These are phyloP conservation scores for Cheilosia vulpina DNA, from an alignment of 2,888 invertebrate species.

Conservation along the genomic window DNA sequence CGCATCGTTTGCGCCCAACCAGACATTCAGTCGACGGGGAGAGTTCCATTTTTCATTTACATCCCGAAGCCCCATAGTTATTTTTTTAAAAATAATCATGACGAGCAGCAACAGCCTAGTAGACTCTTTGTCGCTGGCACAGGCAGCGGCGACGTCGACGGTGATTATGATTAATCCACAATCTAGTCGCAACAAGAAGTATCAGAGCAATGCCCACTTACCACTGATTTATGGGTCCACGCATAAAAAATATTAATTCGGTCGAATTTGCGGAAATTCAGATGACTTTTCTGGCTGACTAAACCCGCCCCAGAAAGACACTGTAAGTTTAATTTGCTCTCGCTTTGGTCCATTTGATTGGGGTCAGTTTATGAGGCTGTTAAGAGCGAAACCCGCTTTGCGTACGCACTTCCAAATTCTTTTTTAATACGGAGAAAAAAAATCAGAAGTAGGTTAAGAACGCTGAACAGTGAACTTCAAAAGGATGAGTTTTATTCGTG, in stretches of 20 bases:
- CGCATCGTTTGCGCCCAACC: constrained; percentile 2
- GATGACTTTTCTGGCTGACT: not conserved
- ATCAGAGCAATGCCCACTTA: too few relatives aligned
- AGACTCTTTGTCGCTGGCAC: constrained; percentile 33
- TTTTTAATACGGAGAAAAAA: not conserved
- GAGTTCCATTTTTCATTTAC: constrained; percentile 2
- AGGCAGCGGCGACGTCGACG: not conserved
- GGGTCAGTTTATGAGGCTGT: constrained; percentile 13
- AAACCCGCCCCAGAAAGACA: not conserved
- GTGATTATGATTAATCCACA: not conserved
- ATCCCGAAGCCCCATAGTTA: constrained; percentile 12
- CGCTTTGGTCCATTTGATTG: constrained; percentile 8
- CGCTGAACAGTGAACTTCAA: constrained; percentile 60
- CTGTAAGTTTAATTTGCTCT: not conserved
- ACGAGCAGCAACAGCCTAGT: not conserved
- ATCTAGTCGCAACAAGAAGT: not conserved
- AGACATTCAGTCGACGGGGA: constrained; percentile 34
- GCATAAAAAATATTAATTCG: constrained; percentile 17
- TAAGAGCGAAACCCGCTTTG: not conserved
- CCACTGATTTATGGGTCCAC: too few relatives aligned
- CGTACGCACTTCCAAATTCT: not conserved
- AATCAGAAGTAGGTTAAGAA: constrained; percentile 53
- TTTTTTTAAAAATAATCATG: constrained; percentile 39
- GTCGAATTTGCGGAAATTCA: not conserved
- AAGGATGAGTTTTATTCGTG: constrained; percentile 39